Conservation (phyloP, 2,113 vertebrate species). For the Cygnus atratus region DNA sequence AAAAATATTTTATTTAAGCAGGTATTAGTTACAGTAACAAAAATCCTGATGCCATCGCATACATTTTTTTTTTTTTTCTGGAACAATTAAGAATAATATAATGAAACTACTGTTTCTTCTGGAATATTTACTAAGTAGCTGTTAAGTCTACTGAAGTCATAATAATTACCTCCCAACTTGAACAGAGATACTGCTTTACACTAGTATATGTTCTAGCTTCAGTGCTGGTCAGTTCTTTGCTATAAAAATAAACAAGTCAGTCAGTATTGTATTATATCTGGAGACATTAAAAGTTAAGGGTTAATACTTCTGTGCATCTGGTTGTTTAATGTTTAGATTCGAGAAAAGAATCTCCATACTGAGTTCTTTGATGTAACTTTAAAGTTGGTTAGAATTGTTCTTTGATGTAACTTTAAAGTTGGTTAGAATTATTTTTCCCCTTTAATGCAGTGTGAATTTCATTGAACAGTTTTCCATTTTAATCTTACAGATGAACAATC, state of each 20-base stretch:
- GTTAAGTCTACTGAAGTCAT: background rate
- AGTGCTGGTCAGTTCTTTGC: background rate
- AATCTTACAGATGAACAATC: background rate
- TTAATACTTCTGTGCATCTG: background rate
- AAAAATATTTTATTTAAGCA: background rate
- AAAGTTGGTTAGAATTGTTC: background rate
- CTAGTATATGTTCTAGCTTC: background rate
- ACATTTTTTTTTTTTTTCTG: background rate
- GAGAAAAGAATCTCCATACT: background rate
- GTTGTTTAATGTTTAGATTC: background rate
- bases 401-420: too few species aligned
- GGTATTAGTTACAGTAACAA: background rate
- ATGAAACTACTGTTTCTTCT: background rate
- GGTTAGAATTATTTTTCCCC: background rate
- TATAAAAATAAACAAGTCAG: background rate
- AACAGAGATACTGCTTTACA: background rate
- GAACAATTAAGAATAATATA: background rate
- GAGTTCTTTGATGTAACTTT: background rate
- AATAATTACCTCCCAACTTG: background rate
- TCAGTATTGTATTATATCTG: background rate
- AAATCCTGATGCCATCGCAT: fast-evolving
- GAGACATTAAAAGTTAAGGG: background rate
- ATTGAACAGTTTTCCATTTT: background rate
- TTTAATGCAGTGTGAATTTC: background rate
- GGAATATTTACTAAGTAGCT: background rate